phyloP scores from a whole-genome alignment of 2,888 invertebrate genomes.

The Tetanocera ferruginea region DNA sequence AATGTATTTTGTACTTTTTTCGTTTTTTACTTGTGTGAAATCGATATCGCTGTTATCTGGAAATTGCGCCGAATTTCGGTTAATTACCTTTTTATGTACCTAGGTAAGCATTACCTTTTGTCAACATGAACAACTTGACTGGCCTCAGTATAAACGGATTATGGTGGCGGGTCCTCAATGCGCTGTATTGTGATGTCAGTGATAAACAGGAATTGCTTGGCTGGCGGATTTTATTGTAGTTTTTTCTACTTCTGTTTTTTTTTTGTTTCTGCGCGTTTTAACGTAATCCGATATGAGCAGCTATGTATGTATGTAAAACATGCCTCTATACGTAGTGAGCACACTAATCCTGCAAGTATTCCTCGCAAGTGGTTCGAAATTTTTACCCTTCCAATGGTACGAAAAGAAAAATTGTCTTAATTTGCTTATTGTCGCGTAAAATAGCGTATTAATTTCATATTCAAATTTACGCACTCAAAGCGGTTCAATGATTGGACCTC shows the following conservation, averaged over 20 bases:
- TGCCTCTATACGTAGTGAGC: no score
- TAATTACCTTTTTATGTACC: constrained; percentile 18
- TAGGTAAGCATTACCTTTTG: constrained; percentile 7
- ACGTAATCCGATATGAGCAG: not conserved
- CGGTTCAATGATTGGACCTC: not conserved
- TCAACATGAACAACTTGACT: not conserved
- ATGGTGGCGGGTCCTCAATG: not conserved
- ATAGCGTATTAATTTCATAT: constrained; percentile 12
- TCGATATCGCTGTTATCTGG: constrained; percentile 30
- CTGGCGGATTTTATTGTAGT: constrained; percentile 18
- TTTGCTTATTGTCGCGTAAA: not conserved
- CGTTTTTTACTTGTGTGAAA: constrained; percentile 2
- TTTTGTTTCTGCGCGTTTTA: not conserved
- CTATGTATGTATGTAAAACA: no score
- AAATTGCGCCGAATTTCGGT: constrained; percentile 27
- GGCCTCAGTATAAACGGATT: constrained; percentile 15
- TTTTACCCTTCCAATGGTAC: not conserved
- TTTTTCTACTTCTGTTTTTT: not conserved
- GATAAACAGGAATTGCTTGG: not conserved
- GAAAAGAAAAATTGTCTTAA: not conserved
- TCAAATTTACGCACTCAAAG: not conserved
- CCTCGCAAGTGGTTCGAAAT: not conserved
- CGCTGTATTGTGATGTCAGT: not conserved
- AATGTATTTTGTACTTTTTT: not conserved
- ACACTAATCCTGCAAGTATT: no score